Conservation (phyloP, 2,113 vertebrate genomes). For the Halcyon senegalensis region DNA sequence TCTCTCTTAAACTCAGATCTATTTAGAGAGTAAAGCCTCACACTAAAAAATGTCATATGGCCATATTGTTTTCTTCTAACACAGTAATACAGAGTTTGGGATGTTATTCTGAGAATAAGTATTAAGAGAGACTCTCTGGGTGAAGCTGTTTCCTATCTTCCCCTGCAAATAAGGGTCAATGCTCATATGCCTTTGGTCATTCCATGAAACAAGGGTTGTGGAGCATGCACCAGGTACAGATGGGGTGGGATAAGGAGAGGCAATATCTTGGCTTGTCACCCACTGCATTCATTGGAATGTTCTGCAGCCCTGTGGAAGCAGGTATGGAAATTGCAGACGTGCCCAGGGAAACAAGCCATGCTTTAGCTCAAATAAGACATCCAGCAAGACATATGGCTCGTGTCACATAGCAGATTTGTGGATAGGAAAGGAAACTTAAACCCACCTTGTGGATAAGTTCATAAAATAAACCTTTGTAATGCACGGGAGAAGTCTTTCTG, state of each 20-base stretch:
- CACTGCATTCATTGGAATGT: background rate
- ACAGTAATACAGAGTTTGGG: background rate
- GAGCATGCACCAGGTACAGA: rapidly evolving
- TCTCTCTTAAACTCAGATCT: background rate
- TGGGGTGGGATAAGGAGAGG: background rate
- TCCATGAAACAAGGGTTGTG: background rate
- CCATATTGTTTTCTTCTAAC: background rate
- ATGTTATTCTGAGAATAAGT: background rate
- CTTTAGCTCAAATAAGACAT: background rate
- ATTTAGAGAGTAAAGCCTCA: background rate
- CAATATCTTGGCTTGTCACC: background rate
- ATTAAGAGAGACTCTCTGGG: background rate
- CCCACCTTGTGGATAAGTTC: background rate
- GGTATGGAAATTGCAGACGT: background rate
- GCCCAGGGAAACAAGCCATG: background rate
- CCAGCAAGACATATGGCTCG: background rate
- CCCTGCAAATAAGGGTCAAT: background rate
- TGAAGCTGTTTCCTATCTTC: background rate
- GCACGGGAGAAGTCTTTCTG: background rate
- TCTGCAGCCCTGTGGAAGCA: background rate
- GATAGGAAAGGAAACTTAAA: background rate
- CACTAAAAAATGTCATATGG: background rate
- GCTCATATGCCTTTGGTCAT: background rate
- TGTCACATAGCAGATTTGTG: background rate
- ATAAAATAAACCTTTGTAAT: background rate